phyloP scores from a whole-genome alignment of 2,888 invertebrate species.

The Hydrotaea diabolus region DNA sequence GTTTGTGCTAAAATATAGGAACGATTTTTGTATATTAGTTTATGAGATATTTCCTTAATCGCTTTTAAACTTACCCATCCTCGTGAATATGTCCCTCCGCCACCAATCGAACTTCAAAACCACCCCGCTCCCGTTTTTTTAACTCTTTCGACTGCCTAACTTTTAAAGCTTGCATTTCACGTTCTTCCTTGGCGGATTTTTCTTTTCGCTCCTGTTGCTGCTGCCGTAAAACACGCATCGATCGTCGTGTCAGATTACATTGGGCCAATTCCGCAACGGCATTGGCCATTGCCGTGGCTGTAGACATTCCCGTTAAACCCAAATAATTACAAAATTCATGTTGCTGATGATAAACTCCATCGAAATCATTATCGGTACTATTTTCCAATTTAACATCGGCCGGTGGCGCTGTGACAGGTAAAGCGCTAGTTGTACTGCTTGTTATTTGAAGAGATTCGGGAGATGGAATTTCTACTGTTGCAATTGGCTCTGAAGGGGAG shows the following conservation, averaged over 20 bases:
- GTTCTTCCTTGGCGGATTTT: slow-evolving; percentile 54
- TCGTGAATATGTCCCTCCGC: slow-evolving; percentile 18
- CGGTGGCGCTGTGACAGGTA: not conserved
- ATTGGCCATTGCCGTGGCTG: slow-evolving; percentile 76
- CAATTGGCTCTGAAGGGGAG: not conserved
- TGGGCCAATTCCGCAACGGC: slow-evolving; percentile 76
- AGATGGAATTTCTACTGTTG: not conserved
- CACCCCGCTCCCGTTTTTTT: slow-evolving; percentile 39
- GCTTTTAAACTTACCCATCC: slow-evolving; percentile 47
- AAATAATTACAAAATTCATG: slow-evolving; percentile 80
- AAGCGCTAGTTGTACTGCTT: not conserved
- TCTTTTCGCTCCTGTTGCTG: slow-evolving; percentile 72
- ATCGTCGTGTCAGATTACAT: slow-evolving; percentile 74
- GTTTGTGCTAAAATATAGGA: slow-evolving; percentile 36
- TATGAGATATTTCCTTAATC: not conserved
- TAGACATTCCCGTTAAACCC: slow-evolving; percentile 77
- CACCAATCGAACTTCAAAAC: not conserved
- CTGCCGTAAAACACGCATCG: slow-evolving; percentile 75
- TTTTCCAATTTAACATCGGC: not conserved
- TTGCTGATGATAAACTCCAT: slow-evolving; percentile 73
- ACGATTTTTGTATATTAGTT: too few species aligned
- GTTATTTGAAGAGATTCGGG: not conserved
- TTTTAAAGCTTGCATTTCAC: slow-evolving; percentile 38
- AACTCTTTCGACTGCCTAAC: slow-evolving; percentile 45
- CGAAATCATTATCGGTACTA: slow-evolving; percentile 13